Evolutionary conservation across 2,113 vertebrate species (phyloP).

Genomic region (Trachemys scripta): DNA sequence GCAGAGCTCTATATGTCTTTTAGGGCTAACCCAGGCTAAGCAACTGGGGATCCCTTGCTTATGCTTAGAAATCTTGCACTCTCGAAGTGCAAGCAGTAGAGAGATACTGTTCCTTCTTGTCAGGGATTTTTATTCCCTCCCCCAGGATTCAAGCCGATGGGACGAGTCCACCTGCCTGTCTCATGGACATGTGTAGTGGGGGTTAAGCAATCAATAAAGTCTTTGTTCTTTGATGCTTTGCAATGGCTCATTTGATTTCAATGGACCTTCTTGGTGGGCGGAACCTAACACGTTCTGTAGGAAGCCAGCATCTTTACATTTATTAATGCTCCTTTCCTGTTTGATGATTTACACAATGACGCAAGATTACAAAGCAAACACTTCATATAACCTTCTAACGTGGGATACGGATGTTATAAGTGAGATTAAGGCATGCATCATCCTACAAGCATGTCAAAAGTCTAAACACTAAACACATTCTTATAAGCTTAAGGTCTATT

Average conservation of each 20-base stretch:
- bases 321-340: not conserved
- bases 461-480: too few relatives aligned
- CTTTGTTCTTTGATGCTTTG: not conserved
- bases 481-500: too few relatives aligned
- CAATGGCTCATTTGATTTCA: not conserved
- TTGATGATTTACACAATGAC: not conserved
- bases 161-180: too few relatives aligned
- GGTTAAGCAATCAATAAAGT: not conserved
- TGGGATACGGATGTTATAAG: not conserved
- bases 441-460: not conserved
- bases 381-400: not conserved
- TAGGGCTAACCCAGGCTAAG: too few relatives aligned
- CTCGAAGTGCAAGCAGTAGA: too few relatives aligned
- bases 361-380: not conserved
- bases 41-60: too few relatives aligned
- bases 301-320: not conserved
- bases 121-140: too few relatives aligned
- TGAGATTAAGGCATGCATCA: not conserved
- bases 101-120: too few relatives aligned
- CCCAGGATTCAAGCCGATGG: too few relatives aligned
- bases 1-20: too few relatives aligned
- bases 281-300: not conserved
- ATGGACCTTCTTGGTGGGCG: not conserved
- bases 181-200: too few relatives aligned
- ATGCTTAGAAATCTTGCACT: too few relatives aligned